Conservation (phyloP, 1,140 invertebrate genomes). For the Pentalonia nigronervosa region DNA sequence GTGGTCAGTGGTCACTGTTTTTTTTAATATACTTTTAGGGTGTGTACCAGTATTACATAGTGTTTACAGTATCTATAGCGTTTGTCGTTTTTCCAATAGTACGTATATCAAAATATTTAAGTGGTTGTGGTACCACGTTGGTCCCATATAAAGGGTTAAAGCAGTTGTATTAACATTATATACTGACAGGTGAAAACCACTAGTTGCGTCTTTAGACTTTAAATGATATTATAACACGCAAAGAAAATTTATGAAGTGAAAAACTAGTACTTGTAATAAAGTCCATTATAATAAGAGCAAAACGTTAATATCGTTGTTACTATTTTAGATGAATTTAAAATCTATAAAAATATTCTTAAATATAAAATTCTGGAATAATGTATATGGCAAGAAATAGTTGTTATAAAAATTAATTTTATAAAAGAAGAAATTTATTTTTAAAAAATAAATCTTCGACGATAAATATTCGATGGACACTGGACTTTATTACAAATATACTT, state of each 20-base stretch:
- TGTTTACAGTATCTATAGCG: background rate
- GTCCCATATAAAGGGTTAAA: slow-evolving; percentile 16
- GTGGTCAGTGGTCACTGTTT: background rate
- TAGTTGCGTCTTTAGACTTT: slow-evolving; percentile 39
- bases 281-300: background rate
- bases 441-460: background rate
- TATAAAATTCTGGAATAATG: background rate
- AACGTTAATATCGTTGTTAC: background rate
- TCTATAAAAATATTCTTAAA: background rate
- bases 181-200: slow-evolving; percentile 31
- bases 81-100: background rate
- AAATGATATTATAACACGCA: slow-evolving; percentile 42
- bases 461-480: no score
- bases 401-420: background rate
- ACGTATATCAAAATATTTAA: background rate
- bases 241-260: slow-evolving; percentile 12
- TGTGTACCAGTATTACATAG: background rate
- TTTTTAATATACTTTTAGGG: background rate
- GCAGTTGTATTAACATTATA: background rate
- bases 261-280: slow-evolving; percentile 2
- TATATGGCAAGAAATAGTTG: background rate
- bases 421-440: background rate
- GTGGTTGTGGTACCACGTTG: background rate
- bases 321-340: slow-evolving; percentile 4
- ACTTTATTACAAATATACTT: background rate